Evolutionary conservation across 2,113 vertebrate genomes (phyloP).

Genomic region (Lota lota): DNA sequence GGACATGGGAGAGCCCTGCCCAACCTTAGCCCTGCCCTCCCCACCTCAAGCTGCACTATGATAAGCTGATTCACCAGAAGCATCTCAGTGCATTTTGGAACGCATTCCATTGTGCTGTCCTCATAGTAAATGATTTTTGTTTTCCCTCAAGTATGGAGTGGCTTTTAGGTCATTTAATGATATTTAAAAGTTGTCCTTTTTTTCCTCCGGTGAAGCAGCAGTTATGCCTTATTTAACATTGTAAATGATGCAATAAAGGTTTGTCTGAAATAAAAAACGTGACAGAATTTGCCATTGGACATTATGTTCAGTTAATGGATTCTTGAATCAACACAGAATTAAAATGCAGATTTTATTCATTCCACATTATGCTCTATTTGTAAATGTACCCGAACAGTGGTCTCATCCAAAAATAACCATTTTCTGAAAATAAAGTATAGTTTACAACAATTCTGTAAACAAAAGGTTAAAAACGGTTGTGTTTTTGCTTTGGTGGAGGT

Average conservation of each 20-base stretch:
- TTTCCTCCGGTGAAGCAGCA: slow-evolving; percentile 44
- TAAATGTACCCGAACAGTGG: slow-evolving; percentile 22
- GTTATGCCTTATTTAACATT: slow-evolving; percentile 70
- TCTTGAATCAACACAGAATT: slow-evolving; percentile 6
- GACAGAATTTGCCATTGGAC: slow-evolving; percentile 23
- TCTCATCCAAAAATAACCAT: slow-evolving; percentile 47
- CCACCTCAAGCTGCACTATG: slow-evolving; percentile 51
- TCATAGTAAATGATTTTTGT: slow-evolving; percentile 36
- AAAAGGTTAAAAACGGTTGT: background rate
- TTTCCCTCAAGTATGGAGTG: slow-evolving; percentile 50
- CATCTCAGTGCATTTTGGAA: slow-evolving; percentile 58
- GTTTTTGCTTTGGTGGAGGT: background rate
- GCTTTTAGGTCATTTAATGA: slow-evolving; percentile 66
- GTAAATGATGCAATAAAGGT: slow-evolving; percentile 71
- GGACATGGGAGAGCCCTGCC: too few relatives aligned
- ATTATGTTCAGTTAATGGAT: background rate
- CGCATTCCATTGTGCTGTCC: slow-evolving; percentile 58
- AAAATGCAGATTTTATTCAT: slow-evolving; percentile 43
- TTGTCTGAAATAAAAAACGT: slow-evolving; percentile 56
- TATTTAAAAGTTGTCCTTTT: slow-evolving; percentile 62
- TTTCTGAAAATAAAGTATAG: slow-evolving; percentile 59
- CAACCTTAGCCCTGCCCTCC: background rate
- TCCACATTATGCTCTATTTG: slow-evolving; percentile 11
- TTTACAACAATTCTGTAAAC: slow-evolving; percentile 58
- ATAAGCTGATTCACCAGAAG: slow-evolving; percentile 57